Evolutionary conservation across 2,113 vertebrate genomes (phyloP), one percentile per base, ranked within the genome.

Genomic region (Pterocles orientalis): DNA sequence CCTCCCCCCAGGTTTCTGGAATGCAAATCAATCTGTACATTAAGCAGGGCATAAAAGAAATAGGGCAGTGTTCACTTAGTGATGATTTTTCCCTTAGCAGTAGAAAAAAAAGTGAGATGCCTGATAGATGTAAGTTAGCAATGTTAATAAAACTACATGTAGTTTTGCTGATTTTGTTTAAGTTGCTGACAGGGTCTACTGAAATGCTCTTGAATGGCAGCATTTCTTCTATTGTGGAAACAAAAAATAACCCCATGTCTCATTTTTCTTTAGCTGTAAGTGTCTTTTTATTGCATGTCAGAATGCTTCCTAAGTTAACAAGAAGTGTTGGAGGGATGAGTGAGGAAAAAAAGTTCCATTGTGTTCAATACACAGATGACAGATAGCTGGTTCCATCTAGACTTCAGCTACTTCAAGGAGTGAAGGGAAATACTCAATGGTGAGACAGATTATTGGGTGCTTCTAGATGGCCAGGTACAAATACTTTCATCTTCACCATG

Each of bases 1-100:
- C 8, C 4, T 8, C 5, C 2, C n/a, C 21, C 18, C 0, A 0
- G 18, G 19, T 82, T 87, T 66, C 39, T 61, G 47, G 45, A 47
- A 53, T 65, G 25, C 36, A 78, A 36, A 72, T 60, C 39, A 54
- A 54, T 54, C n/a, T 65, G 20, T 77, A 36, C 26, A 18, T 72
- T 68, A 54, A 79, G 31, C 53, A 66, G 12, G 34, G 53, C n/a
- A 43, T 48, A 72, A 66, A 71, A 34, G 54, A 71, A 53, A 34
- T 28, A 78, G 29, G 5, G 9, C 54, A 28, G 29, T 45, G n/a
- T n/a, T n/a, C n/a, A n/a, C n/a, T n/a, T n/a, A 48, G 14, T 36
- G 33, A 51, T 33, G 7, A 45, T 29, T 64, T 60, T 76, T 76
- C 56, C 33, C 19, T 5, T 57, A 45, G 41, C 34, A 64, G 62